Evolutionary conservation across 1,140 invertebrate genomes (phyloP), one percentile per base, ranked within the genome.

Genomic region (Probaryconus sp.): DNA sequence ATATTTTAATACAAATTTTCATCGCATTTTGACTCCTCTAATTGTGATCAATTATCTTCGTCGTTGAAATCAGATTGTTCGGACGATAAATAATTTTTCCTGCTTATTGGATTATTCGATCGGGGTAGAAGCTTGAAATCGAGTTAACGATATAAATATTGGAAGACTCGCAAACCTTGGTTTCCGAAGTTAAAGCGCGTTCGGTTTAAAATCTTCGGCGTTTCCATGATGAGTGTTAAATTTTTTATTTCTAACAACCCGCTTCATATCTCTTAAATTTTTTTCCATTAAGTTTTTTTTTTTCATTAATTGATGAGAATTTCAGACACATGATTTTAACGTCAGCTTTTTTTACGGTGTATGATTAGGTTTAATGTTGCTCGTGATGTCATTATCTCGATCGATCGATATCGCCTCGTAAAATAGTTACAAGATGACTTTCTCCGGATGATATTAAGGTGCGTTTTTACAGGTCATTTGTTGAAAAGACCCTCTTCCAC

Each of bases 61-160:
- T 38, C 47, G 65, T 16, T n/a, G 5, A 47, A 28, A 50, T 26
- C 42, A 42, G 35, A 42, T 61, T 20, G 33, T 13, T n/a, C 9
- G 13, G 24, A 37, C 35, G 30, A n/a, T 31, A 43, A 63, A 70
- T 61, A 13, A 67, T 55, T 67, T 65, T 24, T 11, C 51, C 50
- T 14, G 11, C 20, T 61, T 61, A 53, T 67, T 63, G 31, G 48
- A 63, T 68, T 68, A 63, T 42, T 38, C 10, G 21, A 11, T 3
- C 16, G 42, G 31, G n/a, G n/a, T 30, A 61, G 56, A 61, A 65
- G 37, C 40, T 51, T 17, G 35, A 60, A 65, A 53, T 61, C 60
- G 45, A 28, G 45, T 64, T 71, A 63, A 42, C 42, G 69, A 43
- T 50, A 53, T 50, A 60, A 60, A 65, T 65, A 73, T 65, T 58